Evolutionary conservation across 2,113 vertebrate species (phyloP), one percentile per base, ranked within the genome.

Genomic region (Panurus biarmicus): DNA sequence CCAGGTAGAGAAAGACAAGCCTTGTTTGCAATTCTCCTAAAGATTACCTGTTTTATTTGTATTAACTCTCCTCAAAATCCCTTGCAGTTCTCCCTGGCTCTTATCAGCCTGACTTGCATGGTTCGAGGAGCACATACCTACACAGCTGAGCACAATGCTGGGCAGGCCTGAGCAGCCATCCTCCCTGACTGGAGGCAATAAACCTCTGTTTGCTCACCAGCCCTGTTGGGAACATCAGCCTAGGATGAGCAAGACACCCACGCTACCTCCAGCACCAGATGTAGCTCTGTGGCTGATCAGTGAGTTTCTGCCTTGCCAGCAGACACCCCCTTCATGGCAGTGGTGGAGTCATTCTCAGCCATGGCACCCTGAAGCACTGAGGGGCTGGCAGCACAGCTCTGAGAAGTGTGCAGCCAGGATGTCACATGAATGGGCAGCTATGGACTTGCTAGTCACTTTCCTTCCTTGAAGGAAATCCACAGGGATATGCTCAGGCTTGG

Each of bases 301-400:
- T 7, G 5, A 5, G 4, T 25, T 67, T 73, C 44, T 14, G 57
- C 77, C 3, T 2, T 60, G 85, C 38, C 12, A 14, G n/a, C 53
- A 71, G 29, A 35, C 61, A 26, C 47, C 35, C 35, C 18, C 36
- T 66, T 57, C 33, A 45, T 1, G 28, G 40, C 56, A n/a, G 31
- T 1, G 33, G 8, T 5, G 38, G 47, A 57, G 42, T 57, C n/a
- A 31, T 12, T 33, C 69, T 84, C 85, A 80, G 58, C 29, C 33
- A 8, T 0, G 0, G 44, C 45, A 21, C 29, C 15, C 33, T 4
- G 18, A 47, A 77, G 60, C 0, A 0, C 31, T 9, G 36, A 77
- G 65, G 56, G 60, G n/a, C 45, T 77, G 74, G 45, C 1, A 6
- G 35, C 58, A 64, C 33, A 83, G 73, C 81, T 28, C 58, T 51